Evolutionary conservation across 2,888 invertebrate genomes (phyloP), one percentile per base, ranked within the genome.

Genomic region (Philereme transversata): DNA sequence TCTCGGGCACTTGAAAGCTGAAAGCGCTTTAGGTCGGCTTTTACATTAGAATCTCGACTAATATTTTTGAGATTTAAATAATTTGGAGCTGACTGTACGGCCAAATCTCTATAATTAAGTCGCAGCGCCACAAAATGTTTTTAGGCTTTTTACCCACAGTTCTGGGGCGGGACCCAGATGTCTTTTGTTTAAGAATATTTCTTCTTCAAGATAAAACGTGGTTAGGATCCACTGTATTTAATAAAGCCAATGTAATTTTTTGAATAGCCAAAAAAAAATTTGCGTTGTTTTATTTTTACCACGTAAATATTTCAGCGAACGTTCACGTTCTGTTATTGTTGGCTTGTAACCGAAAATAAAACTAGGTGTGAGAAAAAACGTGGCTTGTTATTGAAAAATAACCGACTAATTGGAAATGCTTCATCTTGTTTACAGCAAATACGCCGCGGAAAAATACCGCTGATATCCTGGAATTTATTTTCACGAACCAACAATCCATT

Each of bases 401-500:
- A n/a, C 45, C 48, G 36, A 45, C 35, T 55, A 59, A 62, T 53
- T 58, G 51, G 48, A 48, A 48, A 64, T 57, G 50, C 56, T 60
- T 53, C 11, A 46, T 49, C 45, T 55, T 66, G 61, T 66, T 64
- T 60, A 55, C 62, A 43, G 57, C 66, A 70, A 70, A 71, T 62
- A 67, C 66, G 66, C 59, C 58, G 64, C 57, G 60, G 44, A 40
- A 68, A 62, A 52, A 64, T 70, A 55, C 71, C 49, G 54, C 54
- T 51, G 59, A 49, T 69, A 69, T 70, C 67, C 67, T 60, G 47
- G 52, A 33, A 69, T 71, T 59, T 67, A 68, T 72, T 71, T 70
- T 47, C 56, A 60, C 62, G 50, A 49, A 57, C 64, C 57, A 61
- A 62, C 65, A 64, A 75, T 73, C 73, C 72, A 73, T 73, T 75